phyloP scores from a whole-genome alignment of 2,113 vertebrate genomes.

The Malaclemys terrapin region DNA sequence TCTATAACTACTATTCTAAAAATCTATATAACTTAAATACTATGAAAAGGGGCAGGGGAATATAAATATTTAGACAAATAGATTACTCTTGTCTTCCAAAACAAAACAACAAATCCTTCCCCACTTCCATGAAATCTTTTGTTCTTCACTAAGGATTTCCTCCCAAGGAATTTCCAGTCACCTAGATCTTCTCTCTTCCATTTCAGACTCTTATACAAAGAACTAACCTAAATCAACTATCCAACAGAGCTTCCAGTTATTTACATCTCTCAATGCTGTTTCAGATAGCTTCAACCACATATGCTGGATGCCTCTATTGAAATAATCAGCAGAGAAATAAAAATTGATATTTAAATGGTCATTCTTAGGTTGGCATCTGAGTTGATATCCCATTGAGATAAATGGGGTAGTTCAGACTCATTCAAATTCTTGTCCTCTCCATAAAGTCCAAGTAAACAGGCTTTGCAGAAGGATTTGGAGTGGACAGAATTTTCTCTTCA shows the following conservation, averaged over 20 bases:
- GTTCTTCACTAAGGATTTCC: neutral
- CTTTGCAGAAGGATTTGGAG: neutral
- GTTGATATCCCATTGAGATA: slow-evolving; percentile 59
- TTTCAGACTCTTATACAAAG: neutral
- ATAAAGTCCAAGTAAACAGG: slow-evolving; percentile 58
- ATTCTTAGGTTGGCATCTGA: slow-evolving; percentile 43
- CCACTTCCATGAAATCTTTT: neutral
- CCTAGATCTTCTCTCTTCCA: neutral
- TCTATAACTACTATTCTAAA: neutral
- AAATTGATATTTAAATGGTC: slow-evolving; percentile 6
- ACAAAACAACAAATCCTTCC: neutral
- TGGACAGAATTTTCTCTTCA: neutral
- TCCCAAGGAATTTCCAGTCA: neutral
- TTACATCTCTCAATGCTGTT: neutral
- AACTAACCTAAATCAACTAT: neutral
- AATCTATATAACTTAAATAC: neutral
- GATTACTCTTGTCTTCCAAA: neutral
- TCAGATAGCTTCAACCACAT: neutral
- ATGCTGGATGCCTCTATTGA: neutral
- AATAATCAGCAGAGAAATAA: slow-evolving; percentile 1
- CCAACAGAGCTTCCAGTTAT: neutral
- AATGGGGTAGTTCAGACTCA: slow-evolving; percentile 39
- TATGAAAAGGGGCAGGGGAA: neutral
- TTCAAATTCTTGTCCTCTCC: slow-evolving; percentile 52
- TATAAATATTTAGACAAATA: neutral